Percentiles rank a stretch among this genome's conserved stretches.
Evolutionary conservation across 1,140 invertebrate genomes (phyloP).

Genomic region (Lucilia cuprina): DNA sequence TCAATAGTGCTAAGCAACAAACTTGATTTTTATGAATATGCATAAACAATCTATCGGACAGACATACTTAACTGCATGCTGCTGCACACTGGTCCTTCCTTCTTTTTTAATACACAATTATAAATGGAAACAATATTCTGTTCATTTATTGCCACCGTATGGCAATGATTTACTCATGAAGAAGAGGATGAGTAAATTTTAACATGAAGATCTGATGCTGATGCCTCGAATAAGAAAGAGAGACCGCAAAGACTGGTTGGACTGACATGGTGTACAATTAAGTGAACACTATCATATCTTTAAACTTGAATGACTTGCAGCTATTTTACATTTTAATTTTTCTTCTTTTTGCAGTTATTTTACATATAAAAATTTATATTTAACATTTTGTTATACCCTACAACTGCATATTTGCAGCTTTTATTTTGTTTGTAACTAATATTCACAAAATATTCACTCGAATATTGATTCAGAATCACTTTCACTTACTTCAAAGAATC

Average conservation of each 20-base stretch:
- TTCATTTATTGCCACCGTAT: constrained; percentile 19
- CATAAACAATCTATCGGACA: neutral
- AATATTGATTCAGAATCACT: too few relatives aligned
- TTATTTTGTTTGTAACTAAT: too few relatives aligned
- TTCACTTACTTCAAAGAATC: too few relatives aligned
- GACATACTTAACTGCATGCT: neutral
- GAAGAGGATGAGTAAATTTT: neutral
- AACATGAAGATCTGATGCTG: neutral
- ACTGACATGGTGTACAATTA: constrained; percentile 4
- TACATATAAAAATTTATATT: neutral
- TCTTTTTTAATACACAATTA: neutral
- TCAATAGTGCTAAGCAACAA: constrained; percentile 59
- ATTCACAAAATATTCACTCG: too few relatives aligned
- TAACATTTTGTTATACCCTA: neutral
- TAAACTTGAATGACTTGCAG: constrained; percentile 33
- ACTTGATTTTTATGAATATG: constrained; percentile 41
- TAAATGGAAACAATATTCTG: constrained; percentile 5
- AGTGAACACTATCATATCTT: constrained; percentile 25
- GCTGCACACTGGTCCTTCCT: too few relatives aligned
- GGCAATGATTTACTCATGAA: constrained; percentile 12
- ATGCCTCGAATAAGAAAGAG: neutral
- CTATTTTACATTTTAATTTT: constrained; percentile 12
- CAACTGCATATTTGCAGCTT: too few relatives aligned
- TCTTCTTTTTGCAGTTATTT: neutral
- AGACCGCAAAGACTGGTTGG: neutral